phyloP scores from a whole-genome alignment of 1,140 invertebrate genomes.

The Kradibia gibbosae region DNA sequence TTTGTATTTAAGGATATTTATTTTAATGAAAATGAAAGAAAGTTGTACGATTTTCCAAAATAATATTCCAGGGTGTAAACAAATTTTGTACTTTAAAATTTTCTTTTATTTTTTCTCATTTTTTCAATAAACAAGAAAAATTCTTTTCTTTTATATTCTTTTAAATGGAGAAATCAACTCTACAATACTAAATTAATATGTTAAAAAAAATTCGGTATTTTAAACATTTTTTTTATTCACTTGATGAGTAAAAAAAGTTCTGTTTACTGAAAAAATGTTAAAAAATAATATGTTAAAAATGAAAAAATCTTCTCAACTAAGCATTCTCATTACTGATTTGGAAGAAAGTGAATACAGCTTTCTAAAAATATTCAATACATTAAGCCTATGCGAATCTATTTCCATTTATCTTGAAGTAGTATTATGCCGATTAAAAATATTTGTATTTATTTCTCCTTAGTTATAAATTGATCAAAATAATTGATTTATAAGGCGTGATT shows the following conservation, averaged over 20 bases:
- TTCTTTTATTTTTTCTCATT: constrained; percentile 18
- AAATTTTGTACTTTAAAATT: background rate
- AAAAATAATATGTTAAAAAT: too few relatives aligned
- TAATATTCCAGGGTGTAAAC: background rate
- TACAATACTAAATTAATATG: constrained; percentile 9
- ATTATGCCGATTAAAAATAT: background rate
- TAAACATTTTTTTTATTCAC: too few relatives aligned
- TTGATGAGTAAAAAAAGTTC: too few relatives aligned
- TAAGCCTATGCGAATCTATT: background rate
- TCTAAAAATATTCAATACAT: constrained; percentile 2
- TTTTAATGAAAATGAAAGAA: constrained; percentile 1
- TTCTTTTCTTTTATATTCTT: background rate
- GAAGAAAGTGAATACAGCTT: constrained; percentile 5
- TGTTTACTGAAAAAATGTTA: too few relatives aligned
- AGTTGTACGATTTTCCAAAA: background rate
- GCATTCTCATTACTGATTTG: constrained; percentile 2
- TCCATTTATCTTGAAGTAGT: background rate
- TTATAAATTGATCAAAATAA: background rate
- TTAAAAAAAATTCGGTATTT: too few relatives aligned
- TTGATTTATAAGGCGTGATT: too few relatives aligned
- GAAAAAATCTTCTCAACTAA: too few relatives aligned
- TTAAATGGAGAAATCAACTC: background rate
- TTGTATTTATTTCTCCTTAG: background rate
- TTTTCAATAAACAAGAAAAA: constrained; percentile 1
- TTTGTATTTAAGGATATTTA: background rate